Evolutionary conservation across 2,888 invertebrate species (phyloP).

Genomic region (Harpalus rufipes): DNA sequence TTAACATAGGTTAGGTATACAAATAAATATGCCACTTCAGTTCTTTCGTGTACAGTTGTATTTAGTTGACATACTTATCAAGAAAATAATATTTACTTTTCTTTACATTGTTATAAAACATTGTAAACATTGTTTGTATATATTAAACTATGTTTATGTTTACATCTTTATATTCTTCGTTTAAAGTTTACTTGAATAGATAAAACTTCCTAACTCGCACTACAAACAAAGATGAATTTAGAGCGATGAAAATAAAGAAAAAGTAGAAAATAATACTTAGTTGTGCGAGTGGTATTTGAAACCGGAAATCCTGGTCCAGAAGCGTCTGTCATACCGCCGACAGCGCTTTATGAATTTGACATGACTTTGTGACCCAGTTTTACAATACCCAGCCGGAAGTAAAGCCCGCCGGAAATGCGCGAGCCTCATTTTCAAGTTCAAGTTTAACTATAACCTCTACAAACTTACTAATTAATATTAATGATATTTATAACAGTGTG

Average conservation of each 20-base stretch:
- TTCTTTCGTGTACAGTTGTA: too few species aligned
- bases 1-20: too few species aligned
- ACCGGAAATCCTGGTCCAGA: background rate
- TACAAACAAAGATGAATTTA: background rate
- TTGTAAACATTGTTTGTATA: background rate
- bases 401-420: constrained; percentile 9
- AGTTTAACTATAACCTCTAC: constrained; percentile 35
- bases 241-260: background rate
- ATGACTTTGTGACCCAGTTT: constrained; percentile 60
- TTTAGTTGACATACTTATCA: too few species aligned
- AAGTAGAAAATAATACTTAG: background rate
- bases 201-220: background rate
- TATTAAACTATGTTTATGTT: background rate
- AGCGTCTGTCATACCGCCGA: constrained; percentile 46
- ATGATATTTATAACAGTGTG: constrained; percentile 28
- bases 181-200: background rate
- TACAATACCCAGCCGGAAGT: constrained; percentile 25
- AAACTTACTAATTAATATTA: constrained; percentile 34
- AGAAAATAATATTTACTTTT: background rate
- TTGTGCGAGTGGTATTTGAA: constrained; percentile 21
- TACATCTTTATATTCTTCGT: background rate
- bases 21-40: too few species aligned
- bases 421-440: constrained; percentile 53
- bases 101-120: background rate
- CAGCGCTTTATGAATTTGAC: constrained; percentile 55